Conservation (phyloP, 2,113 vertebrate species). For the Pantherophis guttatus region DNA sequence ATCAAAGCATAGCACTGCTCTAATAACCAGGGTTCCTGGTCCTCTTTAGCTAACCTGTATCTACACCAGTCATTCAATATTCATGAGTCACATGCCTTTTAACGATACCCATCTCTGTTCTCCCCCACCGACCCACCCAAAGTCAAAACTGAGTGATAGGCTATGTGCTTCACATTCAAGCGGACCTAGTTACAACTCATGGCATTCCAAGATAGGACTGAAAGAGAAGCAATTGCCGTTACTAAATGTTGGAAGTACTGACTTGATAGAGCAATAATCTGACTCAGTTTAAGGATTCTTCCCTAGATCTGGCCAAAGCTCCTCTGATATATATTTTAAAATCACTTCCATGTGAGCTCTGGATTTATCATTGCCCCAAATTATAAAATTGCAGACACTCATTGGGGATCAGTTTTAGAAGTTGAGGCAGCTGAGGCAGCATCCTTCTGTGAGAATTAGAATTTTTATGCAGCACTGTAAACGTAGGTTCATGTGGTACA, state of each 20-base stretch:
- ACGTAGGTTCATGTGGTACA: accelerated
- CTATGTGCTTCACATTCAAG: not conserved
- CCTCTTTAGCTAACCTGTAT: not conserved
- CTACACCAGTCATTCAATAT: not conserved
- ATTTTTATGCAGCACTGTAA: accelerated
- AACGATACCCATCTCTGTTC: not conserved
- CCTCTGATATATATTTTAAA: not conserved
- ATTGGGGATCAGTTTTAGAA: not conserved
- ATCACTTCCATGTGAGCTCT: not conserved
- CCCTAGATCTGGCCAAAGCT: not conserved
- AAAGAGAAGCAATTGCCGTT: not conserved
- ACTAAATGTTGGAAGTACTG: not conserved
- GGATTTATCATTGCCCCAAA: not conserved
- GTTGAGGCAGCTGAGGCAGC: not conserved
- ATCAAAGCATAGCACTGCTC: not conserved
- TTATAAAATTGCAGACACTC: not conserved
- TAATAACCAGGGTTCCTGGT: not conserved
- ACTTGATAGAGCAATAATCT: not conserved
- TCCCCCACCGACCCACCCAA: not conserved
- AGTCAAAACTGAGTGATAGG: not conserved
- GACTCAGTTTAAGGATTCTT: not conserved
- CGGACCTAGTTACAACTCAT: not conserved
- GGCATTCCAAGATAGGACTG: not conserved
- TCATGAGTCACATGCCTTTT: not conserved
- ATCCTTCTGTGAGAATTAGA: not conserved